Conservation (phyloP, 2,888 invertebrate species). For the Ornithoptera priamus region DNA sequence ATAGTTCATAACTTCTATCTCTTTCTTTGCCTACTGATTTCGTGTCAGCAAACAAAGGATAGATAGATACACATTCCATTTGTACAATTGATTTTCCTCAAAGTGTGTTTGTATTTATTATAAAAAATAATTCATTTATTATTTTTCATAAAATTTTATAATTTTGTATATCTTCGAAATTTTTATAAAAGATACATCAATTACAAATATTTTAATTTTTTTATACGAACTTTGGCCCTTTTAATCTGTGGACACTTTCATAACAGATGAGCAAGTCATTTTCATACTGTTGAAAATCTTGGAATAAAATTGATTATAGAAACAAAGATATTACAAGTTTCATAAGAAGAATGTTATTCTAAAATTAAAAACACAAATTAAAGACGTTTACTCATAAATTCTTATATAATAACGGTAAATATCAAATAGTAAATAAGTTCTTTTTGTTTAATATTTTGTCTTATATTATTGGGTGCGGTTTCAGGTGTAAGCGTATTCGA, state of each 20-base stretch:
- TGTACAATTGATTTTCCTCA: neutral
- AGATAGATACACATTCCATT: conserved; percentile 2
- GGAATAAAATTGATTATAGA: conserved; percentile 9
- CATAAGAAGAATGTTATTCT: neutral
- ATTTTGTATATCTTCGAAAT: neutral
- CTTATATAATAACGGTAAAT: neutral
- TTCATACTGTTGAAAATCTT: conserved; percentile 9
- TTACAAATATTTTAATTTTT: neutral
- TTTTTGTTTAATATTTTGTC: conserved; percentile 2
- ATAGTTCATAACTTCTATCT: conserved; percentile 8
- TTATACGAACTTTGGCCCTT: neutral
- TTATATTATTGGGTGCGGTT: conserved; percentile 27
- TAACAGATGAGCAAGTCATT: conserved; percentile 2
- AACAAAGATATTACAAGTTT: conserved; percentile 3
- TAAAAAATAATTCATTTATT: neutral
- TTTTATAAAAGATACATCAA: neutral
- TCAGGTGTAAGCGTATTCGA: conserved; percentile 35
- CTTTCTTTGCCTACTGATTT: conserved; percentile 1
- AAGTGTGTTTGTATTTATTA: neutral
- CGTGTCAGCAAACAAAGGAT: neutral
- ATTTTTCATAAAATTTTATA: neutral
- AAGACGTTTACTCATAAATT: neutral
- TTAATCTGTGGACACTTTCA: conserved; percentile 1
- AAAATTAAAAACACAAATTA: neutral
- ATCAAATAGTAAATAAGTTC: neutral